phyloP scores from a whole-genome alignment of 2,113 vertebrate genomes.

The Struthidea cinerea region DNA sequence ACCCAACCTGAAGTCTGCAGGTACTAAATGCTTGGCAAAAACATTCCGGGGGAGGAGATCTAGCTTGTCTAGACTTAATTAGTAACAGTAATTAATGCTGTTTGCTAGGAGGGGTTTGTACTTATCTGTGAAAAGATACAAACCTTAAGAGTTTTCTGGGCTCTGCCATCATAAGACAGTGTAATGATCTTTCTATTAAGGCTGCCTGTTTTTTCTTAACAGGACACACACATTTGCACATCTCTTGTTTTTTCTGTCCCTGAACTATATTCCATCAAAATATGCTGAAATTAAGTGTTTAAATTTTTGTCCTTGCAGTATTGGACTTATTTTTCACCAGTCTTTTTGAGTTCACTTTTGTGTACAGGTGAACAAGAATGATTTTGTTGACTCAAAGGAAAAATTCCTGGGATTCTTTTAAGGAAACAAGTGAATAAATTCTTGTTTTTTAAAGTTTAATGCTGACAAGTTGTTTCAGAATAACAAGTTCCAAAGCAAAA shows the following conservation, averaged over 20 bases:
- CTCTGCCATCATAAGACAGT: not conserved
- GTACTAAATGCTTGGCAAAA: not conserved
- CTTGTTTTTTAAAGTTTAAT: not conserved
- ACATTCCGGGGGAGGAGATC: not conserved
- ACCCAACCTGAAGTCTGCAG: not conserved
- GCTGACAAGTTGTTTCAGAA: not conserved
- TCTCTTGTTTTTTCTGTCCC: not conserved
- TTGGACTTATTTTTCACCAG: not conserved
- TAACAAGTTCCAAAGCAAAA: not conserved
- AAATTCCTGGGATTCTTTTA: not conserved
- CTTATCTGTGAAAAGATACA: not conserved
- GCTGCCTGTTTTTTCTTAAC: not conserved
- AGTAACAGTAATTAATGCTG: not conserved
- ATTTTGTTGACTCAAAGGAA: not conserved
- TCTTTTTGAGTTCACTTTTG: not conserved
- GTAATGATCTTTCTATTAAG: not conserved
- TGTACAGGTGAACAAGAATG: not conserved
- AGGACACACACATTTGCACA: not conserved
- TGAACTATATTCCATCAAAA: not conserved
- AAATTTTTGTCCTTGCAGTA: not conserved
- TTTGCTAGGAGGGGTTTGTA: not conserved
- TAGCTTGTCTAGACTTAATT: slow-evolving; percentile 13
- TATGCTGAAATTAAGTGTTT: not conserved
- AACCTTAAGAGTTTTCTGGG: not conserved
- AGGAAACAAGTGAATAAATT: not conserved